Evolutionary conservation across 1,140 invertebrate genomes (phyloP), one percentile per base, ranked within the genome.

Genomic region (Telenomus remus): DNA sequence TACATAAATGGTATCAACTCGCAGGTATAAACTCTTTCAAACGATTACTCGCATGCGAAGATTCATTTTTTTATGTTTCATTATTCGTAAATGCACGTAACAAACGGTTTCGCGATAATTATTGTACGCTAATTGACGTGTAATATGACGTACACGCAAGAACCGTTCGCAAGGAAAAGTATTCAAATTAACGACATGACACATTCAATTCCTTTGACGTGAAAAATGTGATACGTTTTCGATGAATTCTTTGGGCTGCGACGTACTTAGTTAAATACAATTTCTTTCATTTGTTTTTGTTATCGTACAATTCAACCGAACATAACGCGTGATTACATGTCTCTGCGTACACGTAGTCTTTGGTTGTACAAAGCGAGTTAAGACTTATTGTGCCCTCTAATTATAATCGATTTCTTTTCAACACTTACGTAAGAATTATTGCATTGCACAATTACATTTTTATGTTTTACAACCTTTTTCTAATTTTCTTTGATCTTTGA

Each of bases 241-340:
- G 55, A 34, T 39, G 14, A 65, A 65, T 65, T 64, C 54, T 64
- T 72, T 72, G 54, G 54, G 53, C 59, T 59, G 54, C 13, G 37
- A 54, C 49, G 37, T 27, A 27, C 19, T 60, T 34, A 48, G 46
- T 51, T 53, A 72, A 73, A 73, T 59, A 57, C 8, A 73, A 49
- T 54, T 73, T n/a, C n/a, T n/a, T n/a, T n/a, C n/a, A n/a, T n/a
- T n/a, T n/a, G n/a, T n/a, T n/a, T 72, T 53, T 39, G 9, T 2
- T 51, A 57, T 16, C 43, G 9, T 56, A 59, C 13, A 53, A 51
- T 51, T 51, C 8, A 65, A 60, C 14, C n/a, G 54, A 47, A 72
- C 46, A 63, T 53, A 57, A 57, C 14, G 37, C 37, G n/a, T n/a
- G 12, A 47, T 47, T 37, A 44, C 39, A 27, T 55, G 49, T 61